Evolutionary conservation across 2,888 invertebrate species (phyloP).

Genomic region (Drosophila anomalata): DNA sequence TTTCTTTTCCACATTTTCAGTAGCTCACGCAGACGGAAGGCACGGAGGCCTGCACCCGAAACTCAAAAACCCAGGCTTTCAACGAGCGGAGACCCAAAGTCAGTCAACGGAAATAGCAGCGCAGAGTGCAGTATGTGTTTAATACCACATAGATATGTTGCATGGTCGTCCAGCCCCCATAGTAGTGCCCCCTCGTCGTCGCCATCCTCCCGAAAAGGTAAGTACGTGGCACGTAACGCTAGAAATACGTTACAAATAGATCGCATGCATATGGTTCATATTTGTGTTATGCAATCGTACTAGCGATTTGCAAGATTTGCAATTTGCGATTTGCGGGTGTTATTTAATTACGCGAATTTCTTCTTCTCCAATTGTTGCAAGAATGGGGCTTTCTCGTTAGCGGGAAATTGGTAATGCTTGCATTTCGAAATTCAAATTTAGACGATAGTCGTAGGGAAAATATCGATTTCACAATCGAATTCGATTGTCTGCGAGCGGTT

Average conservation of each 20-base stretch:
- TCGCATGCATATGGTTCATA: conserved; percentile 37
- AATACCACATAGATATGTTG: conserved; percentile 36
- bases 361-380: conserved; percentile 18
- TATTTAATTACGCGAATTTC: conserved; percentile 31
- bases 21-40: conserved; percentile 48
- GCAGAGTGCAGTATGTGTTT: conserved; percentile 34
- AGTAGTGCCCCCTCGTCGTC: conserved; percentile 7
- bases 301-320: conserved; percentile 25
- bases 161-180: conserved; percentile 25
- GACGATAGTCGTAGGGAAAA: background rate
- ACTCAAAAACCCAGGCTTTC: conserved; percentile 1
- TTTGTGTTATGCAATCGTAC: conserved; percentile 38
- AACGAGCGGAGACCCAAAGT: conserved; percentile 52
- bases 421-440: background rate
- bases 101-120: conserved; percentile 75
- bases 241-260: conserved; percentile 42
- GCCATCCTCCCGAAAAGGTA: background rate
- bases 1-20: conserved; percentile 13
- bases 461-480: conserved; percentile 10
- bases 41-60: conserved; percentile 34
- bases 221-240: conserved; percentile 25
- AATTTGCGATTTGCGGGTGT: conserved; percentile 27
- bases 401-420: background rate
- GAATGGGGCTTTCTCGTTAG: background rate
- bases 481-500: conserved; percentile 8